These are phyloP conservation scores for Ptychochromis oligacanthus DNA, from an alignment of 2,113 vertebrate genomes.

Conservation along the genomic window DNA sequence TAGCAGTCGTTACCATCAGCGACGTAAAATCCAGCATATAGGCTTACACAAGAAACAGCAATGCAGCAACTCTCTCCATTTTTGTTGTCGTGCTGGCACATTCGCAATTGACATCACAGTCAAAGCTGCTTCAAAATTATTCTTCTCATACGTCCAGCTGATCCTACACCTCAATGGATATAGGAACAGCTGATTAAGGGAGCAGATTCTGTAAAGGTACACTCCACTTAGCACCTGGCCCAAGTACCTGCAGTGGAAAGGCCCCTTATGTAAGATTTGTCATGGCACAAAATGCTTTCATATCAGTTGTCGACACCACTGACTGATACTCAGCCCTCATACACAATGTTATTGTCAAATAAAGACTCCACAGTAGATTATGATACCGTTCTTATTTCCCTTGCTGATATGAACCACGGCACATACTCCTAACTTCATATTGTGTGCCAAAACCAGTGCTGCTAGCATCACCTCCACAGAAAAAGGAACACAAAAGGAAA, in stretches of 20 bases:
- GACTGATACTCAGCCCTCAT: not conserved
- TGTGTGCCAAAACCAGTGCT: not conserved
- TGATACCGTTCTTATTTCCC: conserved; percentile 48
- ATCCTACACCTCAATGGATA: not conserved
- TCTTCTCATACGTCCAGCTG: not conserved
- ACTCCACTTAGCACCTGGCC: not conserved
- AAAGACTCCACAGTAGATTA: conserved; percentile 6
- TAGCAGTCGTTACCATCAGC: not conserved
- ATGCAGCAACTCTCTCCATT: not conserved
- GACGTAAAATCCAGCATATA: not conserved
- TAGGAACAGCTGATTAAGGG: not conserved
- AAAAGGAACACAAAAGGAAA: conserved; percentile 20
- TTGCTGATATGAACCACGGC: conserved; percentile 8
- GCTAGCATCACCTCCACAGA: not conserved
- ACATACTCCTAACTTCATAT: conserved; percentile 11
- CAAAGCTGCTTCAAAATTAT: not conserved
- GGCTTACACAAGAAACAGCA: not conserved
- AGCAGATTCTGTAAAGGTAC: not conserved
- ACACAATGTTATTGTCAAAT: conserved; percentile 25
- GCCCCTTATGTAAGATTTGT: not conserved
- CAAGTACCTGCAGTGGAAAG: not conserved
- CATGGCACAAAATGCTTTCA: not conserved
- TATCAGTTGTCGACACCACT: not conserved
- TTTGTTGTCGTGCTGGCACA: not conserved
- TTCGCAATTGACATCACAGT: not conserved